These are phyloP conservation scores for Nomada fabriciana DNA, from an alignment of 2,888 invertebrate species.

Conservation along the genomic window DNA sequence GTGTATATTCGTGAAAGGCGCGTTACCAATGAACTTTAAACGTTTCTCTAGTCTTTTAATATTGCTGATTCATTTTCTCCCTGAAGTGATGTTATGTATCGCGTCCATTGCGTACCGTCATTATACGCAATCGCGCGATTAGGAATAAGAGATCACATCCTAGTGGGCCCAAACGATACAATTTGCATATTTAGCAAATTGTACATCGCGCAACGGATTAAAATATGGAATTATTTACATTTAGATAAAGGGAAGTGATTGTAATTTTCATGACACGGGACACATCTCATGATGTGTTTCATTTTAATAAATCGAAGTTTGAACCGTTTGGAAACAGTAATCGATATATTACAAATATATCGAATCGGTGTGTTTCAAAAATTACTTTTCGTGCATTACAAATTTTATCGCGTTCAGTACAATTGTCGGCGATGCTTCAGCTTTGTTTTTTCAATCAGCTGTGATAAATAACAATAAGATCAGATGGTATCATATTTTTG, in stretches of 20 bases:
- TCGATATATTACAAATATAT: neutral
- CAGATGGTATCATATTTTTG: constrained; percentile 27
- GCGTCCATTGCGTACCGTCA: neutral
- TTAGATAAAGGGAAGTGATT: no score
- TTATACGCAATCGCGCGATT: neutral
- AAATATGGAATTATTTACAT: neutral
- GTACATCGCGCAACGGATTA: no score
- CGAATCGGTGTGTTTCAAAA: neutral
- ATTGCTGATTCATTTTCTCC: constrained; percentile 44
- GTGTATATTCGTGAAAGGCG: constrained; percentile 4
- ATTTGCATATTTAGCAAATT: no score
- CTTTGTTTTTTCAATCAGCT: neutral
- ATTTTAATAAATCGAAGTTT: neutral
- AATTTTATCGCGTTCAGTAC: neutral
- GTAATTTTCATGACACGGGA: no score
- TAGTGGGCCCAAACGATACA: neutral
- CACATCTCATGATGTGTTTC: neutral
- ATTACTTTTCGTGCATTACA: neutral
- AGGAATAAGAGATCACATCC: neutral
- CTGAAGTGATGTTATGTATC: neutral
- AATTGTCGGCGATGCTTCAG: neutral
- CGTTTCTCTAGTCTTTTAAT: neutral
- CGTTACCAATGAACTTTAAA: constrained; percentile 17
- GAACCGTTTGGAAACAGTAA: neutral
- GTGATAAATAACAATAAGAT: constrained; percentile 17